Evolutionary conservation across 2,888 invertebrate species (phyloP), one percentile per base, ranked within the genome.

Genomic region (Epiblema foenella): DNA sequence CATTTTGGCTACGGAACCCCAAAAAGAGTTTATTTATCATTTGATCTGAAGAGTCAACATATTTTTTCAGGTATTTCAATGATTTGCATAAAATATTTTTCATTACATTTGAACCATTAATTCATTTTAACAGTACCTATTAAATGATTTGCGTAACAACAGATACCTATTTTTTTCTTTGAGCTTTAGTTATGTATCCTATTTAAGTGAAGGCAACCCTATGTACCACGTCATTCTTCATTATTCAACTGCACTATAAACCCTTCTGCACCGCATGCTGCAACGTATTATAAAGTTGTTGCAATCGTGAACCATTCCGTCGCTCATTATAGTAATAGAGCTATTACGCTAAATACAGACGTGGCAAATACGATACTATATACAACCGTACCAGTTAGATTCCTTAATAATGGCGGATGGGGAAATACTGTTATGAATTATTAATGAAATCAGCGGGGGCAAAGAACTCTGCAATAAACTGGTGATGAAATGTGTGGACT

Each of bases 321-420:
- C 78, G 73, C 79, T 83, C 79, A 86, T 88, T 88, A 83, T 74
- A 81, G 82, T 87, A 89, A 90, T 89, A 85, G 86, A 89, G 87
- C 84, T 79, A 89, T 89, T 89, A 87, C 79, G 76, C 84, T 85
- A 85, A 88, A 84, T 77, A 81, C 77, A 83, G 80, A 78, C 80
- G 80, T 77, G 74, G 74, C 70, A 77, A 76, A 75, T 75, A 60
- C 46, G 12, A n/a, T n/a, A n/a, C n/a, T n/a, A n/a, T n/a, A n/a
- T 60, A 76, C 76, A 77, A 76, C 76, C 75, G 79, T 80, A 79
- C 81, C 84, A 83, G 86, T 86, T 83, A 81, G 82, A 84, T 83
- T 77, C 82, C 80, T 81, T 81, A 80, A 80, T 83, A 84, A 75
- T 74, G 75, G 79, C 77, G 72, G 79, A 77, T 78, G 78, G 74